These are phyloP conservation scores for Agonopterix arenella DNA, from an alignment of 2,888 invertebrate genomes.

Conservation along the genomic window DNA sequence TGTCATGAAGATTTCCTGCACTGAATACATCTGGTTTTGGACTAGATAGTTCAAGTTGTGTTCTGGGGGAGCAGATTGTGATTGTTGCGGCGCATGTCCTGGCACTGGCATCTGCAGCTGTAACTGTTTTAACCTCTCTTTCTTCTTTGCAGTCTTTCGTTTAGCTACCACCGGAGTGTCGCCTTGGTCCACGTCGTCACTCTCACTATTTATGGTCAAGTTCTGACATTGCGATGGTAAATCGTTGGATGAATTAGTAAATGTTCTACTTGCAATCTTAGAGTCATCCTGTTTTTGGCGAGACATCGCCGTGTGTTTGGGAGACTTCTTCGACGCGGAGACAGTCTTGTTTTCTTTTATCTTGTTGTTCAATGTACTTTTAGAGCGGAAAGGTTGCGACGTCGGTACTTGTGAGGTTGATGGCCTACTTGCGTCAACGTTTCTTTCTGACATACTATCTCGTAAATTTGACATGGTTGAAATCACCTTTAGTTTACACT, in stretches of 20 bases:
- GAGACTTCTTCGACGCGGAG: conserved; percentile 15
- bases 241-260: conserved; percentile 20
- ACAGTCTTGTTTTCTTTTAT: conserved; percentile 23
- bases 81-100: conserved; percentile 12
- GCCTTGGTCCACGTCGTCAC: conserved; percentile 21
- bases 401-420: conserved; percentile 29
- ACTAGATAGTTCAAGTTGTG: conserved; percentile 11
- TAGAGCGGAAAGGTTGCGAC: conserved; percentile 32
- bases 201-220: conserved; percentile 27
- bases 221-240: conserved; percentile 24
- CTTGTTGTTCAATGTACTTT: conserved; percentile 27
- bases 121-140: conserved; percentile 42
- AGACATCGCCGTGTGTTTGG: conserved; percentile 14
- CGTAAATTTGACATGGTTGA: conserved; percentile 33
- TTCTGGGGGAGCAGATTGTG: conserved; percentile 20
- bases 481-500: conserved; percentile 4
- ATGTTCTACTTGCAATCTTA: conserved; percentile 10
- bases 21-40: conserved; percentile 24
- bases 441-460: conserved; percentile 30
- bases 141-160: conserved; percentile 48
- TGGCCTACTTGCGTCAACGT: conserved; percentile 27
- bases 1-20: conserved; percentile 43
- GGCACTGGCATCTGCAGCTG: conserved; percentile 28
- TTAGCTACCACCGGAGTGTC: conserved; percentile 22
- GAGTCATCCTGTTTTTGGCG: conserved; percentile 15